phyloP scores from a whole-genome alignment of 2,113 vertebrate species.

The Mugil cephalus region DNA sequence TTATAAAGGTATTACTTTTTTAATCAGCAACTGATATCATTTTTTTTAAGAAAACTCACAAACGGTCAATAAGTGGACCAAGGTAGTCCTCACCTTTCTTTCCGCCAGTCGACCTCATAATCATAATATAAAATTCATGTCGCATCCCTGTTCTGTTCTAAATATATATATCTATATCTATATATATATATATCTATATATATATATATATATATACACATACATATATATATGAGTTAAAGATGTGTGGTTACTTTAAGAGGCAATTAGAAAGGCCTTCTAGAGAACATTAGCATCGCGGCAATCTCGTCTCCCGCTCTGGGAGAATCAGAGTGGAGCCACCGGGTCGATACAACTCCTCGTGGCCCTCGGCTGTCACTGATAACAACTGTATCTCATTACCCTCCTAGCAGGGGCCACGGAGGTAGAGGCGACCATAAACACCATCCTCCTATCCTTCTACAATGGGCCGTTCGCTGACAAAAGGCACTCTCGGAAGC shows the following conservation, averaged over 20 bases:
- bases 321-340: constrained; percentile 56
- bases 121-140: not conserved
- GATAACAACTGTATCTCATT: constrained; percentile 83
- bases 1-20: not conserved
- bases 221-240: not conserved
- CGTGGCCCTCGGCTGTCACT: constrained; percentile 67
- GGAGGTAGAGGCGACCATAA: constrained; percentile 61
- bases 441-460: constrained; percentile 70
- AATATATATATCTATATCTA: too few relatives aligned
- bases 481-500: constrained; percentile 71
- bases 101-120: too few relatives aligned
- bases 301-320: constrained; percentile 47
- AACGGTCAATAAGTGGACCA: too few relatives aligned
- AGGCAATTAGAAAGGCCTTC: constrained; percentile 40
- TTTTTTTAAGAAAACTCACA: not conserved
- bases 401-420: constrained; percentile 68
- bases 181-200: too few relatives aligned
- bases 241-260: constrained; percentile 7
- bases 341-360: constrained; percentile 51
- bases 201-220: too few relatives aligned
- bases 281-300: constrained; percentile 42
- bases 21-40: not conserved
- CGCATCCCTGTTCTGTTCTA: not conserved
- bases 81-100: not conserved
- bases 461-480: constrained; percentile 66